Evolutionary conservation across 1,140 invertebrate genomes (phyloP), one percentile per base, ranked within the genome.

Genomic region (Cotesia typhae): DNA sequence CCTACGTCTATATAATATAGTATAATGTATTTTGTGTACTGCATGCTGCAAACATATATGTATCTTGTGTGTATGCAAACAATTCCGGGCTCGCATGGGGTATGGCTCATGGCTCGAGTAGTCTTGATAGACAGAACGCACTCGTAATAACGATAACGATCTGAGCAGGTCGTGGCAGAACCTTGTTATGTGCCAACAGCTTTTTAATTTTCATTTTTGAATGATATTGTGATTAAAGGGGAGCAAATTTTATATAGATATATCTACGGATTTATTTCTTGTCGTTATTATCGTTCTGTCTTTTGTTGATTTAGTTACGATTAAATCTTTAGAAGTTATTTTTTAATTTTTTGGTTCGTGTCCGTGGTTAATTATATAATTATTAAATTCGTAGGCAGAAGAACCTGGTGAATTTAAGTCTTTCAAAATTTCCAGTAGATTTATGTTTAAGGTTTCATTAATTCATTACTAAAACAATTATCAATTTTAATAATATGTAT

Each of bases 141-240:
- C 78, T 80, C 76, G 78, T 80, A 81, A 80, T 75, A 77, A 80
- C 73, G 80, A 81, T 81, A 79, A 81, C 77, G 76, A 81, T 81
- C 77, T 69, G 64, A 66, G 28, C 28, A 28, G 66, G 70, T 55
- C 65, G 70, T 75, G 57, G 71, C 73, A 72, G 75, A 38, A 63
- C 72, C 73, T 79, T 67, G 74, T 78, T 78, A 76, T 73, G 53
- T 63, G 72, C 59, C 71, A 74, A 74, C 65, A 72, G 53, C 63
- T 60, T 53, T 53, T 12, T 53, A 12, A 53, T 53, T 53, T 10
- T 53, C 2, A 53, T 14, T 12, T 12, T 10, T 14, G 52, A 12
- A 14, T 53, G 52, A 59, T 28, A 28, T 28, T 28, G 28, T 28
- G 10, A 47, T 9, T 6, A 47, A 47, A 47, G n/a, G 53, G 17